phyloP scores from a whole-genome alignment of 2,113 vertebrate species.

The Pycnonotus jocosus region DNA sequence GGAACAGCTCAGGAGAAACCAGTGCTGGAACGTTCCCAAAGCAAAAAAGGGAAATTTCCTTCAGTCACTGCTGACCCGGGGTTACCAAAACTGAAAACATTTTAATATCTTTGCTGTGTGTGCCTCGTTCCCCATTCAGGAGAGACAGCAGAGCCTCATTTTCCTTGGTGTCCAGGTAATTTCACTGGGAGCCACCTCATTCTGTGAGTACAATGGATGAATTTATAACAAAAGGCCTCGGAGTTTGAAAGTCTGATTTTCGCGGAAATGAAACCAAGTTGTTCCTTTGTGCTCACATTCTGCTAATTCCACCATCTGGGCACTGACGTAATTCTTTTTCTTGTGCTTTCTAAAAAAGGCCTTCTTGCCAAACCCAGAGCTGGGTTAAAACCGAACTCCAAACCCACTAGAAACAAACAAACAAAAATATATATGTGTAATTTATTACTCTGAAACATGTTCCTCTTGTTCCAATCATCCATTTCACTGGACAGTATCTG shows the following conservation, averaged over 20 bases:
- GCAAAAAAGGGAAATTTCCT: not conserved
- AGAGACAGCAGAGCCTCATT: not conserved
- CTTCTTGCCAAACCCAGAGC: not conserved
- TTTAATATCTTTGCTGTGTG: not conserved
- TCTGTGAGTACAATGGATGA: not conserved
- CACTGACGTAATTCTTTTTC: not conserved
- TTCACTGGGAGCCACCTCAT: not conserved
- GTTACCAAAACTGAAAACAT: not conserved
- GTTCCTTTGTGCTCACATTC: not conserved
- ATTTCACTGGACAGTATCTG: not conserved
- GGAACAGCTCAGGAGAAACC: not conserved
- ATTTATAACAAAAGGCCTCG: not conserved
- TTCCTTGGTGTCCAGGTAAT: not conserved
- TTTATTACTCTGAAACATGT: not conserved
- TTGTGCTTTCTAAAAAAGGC: not conserved
- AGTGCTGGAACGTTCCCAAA: fast-evolving
- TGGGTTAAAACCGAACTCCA: not conserved
- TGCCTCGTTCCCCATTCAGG: fast-evolving
- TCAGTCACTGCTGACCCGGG: not conserved
- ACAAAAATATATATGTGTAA: not conserved
- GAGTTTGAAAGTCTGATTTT: not conserved
- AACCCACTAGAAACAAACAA: not conserved
- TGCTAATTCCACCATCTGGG: not conserved
- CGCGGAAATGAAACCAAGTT: not conserved
- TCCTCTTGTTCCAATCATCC: not conserved